Conservation (phyloP, 1,140 invertebrate species). For the Lepidurus couesii region DNA sequence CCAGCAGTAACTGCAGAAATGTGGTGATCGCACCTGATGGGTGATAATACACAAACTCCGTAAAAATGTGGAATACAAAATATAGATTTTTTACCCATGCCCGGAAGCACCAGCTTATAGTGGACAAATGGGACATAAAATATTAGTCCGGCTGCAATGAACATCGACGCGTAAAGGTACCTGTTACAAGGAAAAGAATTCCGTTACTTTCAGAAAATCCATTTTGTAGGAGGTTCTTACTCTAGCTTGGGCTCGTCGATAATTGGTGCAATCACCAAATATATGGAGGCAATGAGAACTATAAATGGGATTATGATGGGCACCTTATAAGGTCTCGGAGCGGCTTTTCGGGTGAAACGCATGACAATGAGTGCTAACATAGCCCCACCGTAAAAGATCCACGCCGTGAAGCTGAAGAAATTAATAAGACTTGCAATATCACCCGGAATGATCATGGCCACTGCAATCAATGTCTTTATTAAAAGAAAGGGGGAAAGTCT, state of each 20-base stretch:
- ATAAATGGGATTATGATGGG: constrained; percentile 83
- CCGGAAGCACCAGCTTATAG: constrained; percentile 43
- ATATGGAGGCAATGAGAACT: constrained; percentile 79
- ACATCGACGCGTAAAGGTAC: constrained; percentile 78
- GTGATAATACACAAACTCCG: constrained; percentile 26
- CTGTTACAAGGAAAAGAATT: constrained; percentile 37
- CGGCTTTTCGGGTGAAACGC: constrained; percentile 77
- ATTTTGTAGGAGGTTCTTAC: constrained; percentile 42
- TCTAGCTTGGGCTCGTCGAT: constrained; percentile 83
- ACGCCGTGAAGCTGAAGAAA: constrained; percentile 91
- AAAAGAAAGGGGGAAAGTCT: neutral
- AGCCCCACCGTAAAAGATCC: constrained; percentile 89
- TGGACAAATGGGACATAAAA: constrained; percentile 61
- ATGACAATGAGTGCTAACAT: constrained; percentile 84
- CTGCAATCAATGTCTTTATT: constrained; percentile 43
- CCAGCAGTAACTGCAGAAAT: constrained; percentile 81
- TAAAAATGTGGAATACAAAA: neutral
- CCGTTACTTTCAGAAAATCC: constrained; percentile 37
- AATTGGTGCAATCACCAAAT: constrained; percentile 88
- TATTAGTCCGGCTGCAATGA: constrained; percentile 78
- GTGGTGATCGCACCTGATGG: constrained; percentile 77
- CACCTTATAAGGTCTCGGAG: constrained; percentile 81
- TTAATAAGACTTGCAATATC: constrained; percentile 86
- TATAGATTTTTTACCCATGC: constrained; percentile 40
- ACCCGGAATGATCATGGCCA: constrained; percentile 77